Conservation (phyloP, 2,113 vertebrate genomes). For the Pterocles orientalis region DNA sequence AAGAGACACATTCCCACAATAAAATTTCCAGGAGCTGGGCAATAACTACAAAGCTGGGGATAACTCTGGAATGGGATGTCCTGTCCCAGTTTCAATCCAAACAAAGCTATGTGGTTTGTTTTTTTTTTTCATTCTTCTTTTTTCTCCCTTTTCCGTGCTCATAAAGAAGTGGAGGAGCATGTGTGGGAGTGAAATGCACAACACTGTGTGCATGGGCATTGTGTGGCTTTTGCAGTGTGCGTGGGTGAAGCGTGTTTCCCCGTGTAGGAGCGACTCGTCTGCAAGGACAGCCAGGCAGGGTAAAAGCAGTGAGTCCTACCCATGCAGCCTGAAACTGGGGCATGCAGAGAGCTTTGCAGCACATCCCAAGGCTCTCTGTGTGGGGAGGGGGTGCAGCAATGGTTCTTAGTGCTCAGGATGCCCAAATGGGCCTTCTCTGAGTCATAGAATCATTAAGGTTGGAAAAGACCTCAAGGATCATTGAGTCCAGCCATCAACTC, state of each 20-base stretch:
- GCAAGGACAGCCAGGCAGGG: background rate
- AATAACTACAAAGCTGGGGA: background rate
- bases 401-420: too few species aligned
- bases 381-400: background rate
- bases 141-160: background rate
- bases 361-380: rapidly evolving
- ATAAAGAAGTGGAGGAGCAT: background rate
- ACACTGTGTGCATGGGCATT: rapidly evolving
- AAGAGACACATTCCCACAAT: background rate
- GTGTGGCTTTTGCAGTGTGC: background rate
- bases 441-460: too few species aligned
- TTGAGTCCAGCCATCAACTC: too few species aligned
- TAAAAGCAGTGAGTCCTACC: background rate
- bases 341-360: background rate
- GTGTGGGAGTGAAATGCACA: too few species aligned
- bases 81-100: background rate
- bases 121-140: background rate
- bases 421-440: background rate
- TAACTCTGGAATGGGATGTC: background rate
- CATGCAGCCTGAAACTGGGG: background rate
- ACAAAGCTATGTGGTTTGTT: rapidly evolving
- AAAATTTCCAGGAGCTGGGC: background rate
- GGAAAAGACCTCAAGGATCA: too few species aligned
- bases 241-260: background rate
- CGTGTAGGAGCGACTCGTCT: background rate